phyloP scores from a whole-genome alignment of 2,113 vertebrate species.

The Oreochromis tanganicae region DNA sequence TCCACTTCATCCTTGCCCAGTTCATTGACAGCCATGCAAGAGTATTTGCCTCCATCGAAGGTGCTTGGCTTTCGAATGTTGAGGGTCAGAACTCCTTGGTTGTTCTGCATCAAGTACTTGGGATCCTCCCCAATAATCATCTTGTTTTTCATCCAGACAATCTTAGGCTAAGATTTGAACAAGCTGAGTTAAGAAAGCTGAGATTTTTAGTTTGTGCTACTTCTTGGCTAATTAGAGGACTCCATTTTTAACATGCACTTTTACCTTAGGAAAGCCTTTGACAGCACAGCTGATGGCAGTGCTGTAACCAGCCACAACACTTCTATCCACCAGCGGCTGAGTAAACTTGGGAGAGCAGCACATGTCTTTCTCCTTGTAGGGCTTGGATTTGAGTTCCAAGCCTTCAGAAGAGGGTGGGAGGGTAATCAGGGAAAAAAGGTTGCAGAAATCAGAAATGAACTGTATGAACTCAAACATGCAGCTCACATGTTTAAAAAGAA shows the following conservation, averaged over 20 bases:
- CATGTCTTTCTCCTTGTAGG: conserved; percentile 80
- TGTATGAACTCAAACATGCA: background rate
- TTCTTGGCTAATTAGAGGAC: background rate
- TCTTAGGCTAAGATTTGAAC: conserved; percentile 74
- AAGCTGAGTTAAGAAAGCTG: background rate
- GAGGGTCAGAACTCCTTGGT: conserved; percentile 85
- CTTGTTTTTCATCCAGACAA: conserved; percentile 88
- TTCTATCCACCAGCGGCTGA: conserved; percentile 79
- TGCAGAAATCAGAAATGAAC: background rate
- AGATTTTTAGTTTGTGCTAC: background rate
- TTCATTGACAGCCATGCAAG: conserved; percentile 79
- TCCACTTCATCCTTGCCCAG: conserved; percentile 80
- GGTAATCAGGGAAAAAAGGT: background rate
- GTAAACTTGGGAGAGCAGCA: conserved; percentile 78
- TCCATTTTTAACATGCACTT: background rate
- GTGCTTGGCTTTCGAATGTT: conserved; percentile 82
- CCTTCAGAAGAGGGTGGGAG: conserved; percentile 44
- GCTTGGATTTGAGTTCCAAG: conserved; percentile 51
- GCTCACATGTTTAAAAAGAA: background rate
- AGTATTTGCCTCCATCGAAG: conserved; percentile 82
- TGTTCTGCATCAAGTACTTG: conserved; percentile 83
- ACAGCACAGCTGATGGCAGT: conserved; percentile 84
- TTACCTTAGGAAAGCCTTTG: conserved; percentile 81
- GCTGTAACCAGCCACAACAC: conserved; percentile 80
- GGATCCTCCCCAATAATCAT: conserved; percentile 81